Evolutionary conservation across 2,797 vertebrate genomes (phyloP).

Genomic region (Gouania willdenowi): DNA sequence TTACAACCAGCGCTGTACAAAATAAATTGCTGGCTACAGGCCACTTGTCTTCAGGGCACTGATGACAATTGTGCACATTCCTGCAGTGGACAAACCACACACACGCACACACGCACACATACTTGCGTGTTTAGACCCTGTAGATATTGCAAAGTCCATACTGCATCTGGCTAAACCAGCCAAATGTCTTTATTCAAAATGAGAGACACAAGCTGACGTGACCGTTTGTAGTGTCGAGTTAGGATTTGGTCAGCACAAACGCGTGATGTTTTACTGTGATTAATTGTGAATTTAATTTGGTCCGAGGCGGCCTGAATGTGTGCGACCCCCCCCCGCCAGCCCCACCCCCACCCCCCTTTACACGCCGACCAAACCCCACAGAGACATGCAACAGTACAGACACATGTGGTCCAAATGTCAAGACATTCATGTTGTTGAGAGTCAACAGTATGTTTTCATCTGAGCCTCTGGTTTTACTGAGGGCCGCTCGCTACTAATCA

Average conservation of each 20-base stretch:
- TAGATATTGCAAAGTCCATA: slow-evolving; percentile 15
- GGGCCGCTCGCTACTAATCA: slow-evolving; percentile 45
- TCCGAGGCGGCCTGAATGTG: slow-evolving; percentile 30
- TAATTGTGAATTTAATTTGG: slow-evolving; percentile 69
- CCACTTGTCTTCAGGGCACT: slow-evolving; percentile 61
- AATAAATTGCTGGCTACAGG: slow-evolving; percentile 57
- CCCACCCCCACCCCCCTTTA: background rate
- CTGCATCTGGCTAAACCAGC: slow-evolving; percentile 22
- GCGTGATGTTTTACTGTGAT: slow-evolving; percentile 38
- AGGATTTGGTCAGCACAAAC: slow-evolving; percentile 14
- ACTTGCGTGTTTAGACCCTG: background rate
- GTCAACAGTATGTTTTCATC: slow-evolving; percentile 45
- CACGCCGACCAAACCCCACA: slow-evolving; percentile 22
- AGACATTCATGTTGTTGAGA: slow-evolving; percentile 25
- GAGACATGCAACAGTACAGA: slow-evolving; percentile 29
- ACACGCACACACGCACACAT: slow-evolving; percentile 7
- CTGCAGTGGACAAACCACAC: slow-evolving; percentile 33
- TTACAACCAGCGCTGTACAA: slow-evolving; percentile 52
- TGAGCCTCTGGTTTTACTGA: slow-evolving; percentile 26
- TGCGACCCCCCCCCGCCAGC: too few species aligned
- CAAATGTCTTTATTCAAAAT: slow-evolving; percentile 18
- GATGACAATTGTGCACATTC: slow-evolving; percentile 58
- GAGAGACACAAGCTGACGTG: slow-evolving; percentile 29
- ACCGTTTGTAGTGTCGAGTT: slow-evolving; percentile 39
- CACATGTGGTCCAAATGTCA: slow-evolving; percentile 34